phyloP scores from a whole-genome alignment of 2,797 vertebrate genomes.

The Poecilia gillii region DNA sequence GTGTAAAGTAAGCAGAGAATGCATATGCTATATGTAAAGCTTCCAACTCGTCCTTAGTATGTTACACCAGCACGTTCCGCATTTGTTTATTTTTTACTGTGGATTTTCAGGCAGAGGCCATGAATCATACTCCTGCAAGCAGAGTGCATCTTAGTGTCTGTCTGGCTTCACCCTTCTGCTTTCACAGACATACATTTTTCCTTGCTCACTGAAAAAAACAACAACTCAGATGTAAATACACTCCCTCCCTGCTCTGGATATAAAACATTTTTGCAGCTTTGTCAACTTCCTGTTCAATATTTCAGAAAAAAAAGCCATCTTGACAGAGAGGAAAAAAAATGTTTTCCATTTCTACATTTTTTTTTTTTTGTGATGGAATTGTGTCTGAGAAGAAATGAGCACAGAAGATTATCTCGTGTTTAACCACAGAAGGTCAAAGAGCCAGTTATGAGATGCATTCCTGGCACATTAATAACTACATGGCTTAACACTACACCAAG shows the following conservation, averaged over 20 bases:
- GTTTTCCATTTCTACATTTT: slow-evolving; percentile 13
- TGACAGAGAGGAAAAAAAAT: slow-evolving; percentile 43
- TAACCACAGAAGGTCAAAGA: slow-evolving; percentile 49
- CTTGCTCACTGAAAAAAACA: slow-evolving; percentile 43
- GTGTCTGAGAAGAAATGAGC: slow-evolving; percentile 40
- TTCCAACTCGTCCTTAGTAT: slow-evolving; percentile 40
- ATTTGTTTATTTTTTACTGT: slow-evolving; percentile 56
- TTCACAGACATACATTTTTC: slow-evolving; percentile 62
- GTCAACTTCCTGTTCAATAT: slow-evolving; percentile 46
- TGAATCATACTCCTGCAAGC: slow-evolving; percentile 59
- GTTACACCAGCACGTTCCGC: slow-evolving; percentile 45
- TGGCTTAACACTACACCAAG: slow-evolving; percentile 70
- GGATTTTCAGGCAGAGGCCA: slow-evolving; percentile 43
- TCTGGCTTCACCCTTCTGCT: slow-evolving; percentile 54
- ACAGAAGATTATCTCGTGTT: slow-evolving; percentile 45
- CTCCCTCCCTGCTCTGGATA: slow-evolving; percentile 21
- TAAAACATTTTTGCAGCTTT: slow-evolving; percentile 47
- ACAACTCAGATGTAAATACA: slow-evolving; percentile 31
- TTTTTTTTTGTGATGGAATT: slow-evolving; percentile 14
- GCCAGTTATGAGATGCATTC: slow-evolving; percentile 49
- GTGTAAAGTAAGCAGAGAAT: not conserved
- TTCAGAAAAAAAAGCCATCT: slow-evolving; percentile 45
- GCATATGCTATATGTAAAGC: slow-evolving; percentile 12
- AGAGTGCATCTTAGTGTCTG: slow-evolving; percentile 49
- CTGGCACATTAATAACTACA: slow-evolving; percentile 54